Conservation (phyloP, 2,797 vertebrate species). For the Neosilurus hyrtlii region DNA sequence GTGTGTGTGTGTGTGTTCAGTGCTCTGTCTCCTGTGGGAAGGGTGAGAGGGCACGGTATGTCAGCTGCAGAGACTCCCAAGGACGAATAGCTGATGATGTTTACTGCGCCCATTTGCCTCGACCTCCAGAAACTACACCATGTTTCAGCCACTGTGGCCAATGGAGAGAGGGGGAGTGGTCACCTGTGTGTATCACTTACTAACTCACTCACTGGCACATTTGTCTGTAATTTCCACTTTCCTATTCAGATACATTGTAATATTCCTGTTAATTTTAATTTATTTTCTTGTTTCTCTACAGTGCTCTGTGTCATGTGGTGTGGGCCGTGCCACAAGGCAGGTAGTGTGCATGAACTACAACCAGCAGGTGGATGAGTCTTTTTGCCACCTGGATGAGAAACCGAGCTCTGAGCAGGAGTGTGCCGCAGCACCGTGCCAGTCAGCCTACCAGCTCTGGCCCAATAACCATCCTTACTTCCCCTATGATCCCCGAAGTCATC, state of each 20-base stretch:
- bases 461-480: conserved; percentile 77
- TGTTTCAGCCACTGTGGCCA: conserved; percentile 91
- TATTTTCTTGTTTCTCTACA: conserved; percentile 52
- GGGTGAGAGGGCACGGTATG: conserved; percentile 85
- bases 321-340: conserved; percentile 80
- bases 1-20: conserved; percentile 65
- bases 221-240: not conserved
- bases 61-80: conserved; percentile 87
- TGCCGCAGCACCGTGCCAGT: conserved; percentile 74
- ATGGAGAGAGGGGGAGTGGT: conserved; percentile 92
- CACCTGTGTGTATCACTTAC: conserved; percentile 78
- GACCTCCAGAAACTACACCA: conserved; percentile 80
- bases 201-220: conserved; percentile 10
- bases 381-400: conserved; percentile 82
- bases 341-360: conserved; percentile 87
- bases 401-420: conserved; percentile 83
- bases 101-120: conserved; percentile 79
- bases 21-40: conserved; percentile 92
- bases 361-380: conserved; percentile 80
- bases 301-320: conserved; percentile 89
- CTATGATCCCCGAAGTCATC: conserved; percentile 71
- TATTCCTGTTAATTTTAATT: conserved; percentile 44
- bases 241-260: not conserved
- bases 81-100: conserved; percentile 86
- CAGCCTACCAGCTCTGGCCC: conserved; percentile 70